phyloP scores from a whole-genome alignment of 2,888 invertebrate species.

The Brachypalpus laphriformis region DNA sequence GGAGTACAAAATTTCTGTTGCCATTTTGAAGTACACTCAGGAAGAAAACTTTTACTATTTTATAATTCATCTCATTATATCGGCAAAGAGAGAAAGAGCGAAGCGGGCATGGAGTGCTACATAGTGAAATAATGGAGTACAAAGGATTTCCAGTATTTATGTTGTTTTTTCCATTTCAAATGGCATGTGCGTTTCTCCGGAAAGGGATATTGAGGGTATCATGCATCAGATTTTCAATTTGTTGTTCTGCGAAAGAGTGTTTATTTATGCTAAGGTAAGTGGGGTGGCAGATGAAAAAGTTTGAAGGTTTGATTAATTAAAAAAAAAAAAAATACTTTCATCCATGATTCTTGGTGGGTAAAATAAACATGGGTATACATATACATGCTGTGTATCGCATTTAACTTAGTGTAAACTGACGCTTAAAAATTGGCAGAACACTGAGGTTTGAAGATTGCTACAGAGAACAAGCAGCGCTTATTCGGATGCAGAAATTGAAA shows the following conservation, averaged over 20 bases:
- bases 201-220: background rate
- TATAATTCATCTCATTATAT: conserved; percentile 61
- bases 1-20: conserved; percentile 22
- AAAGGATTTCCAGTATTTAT: background rate
- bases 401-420: too few species aligned
- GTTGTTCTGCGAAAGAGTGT: conserved; percentile 7
- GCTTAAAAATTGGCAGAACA: too few species aligned
- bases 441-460: too few species aligned
- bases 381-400: too few species aligned
- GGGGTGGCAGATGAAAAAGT: background rate
- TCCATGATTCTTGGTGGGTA: background rate
- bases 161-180: background rate
- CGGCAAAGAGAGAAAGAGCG: background rate
- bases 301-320: conserved; percentile 27
- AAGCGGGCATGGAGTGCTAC: background rate
- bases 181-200: background rate
- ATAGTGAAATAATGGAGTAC: background rate
- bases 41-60: conserved; percentile 55
- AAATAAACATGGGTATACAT: background rate
- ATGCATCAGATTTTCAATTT: conserved; percentile 6
- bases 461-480: too few species aligned
- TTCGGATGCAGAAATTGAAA: too few species aligned
- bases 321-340: conserved; percentile 26
- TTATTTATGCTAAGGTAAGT: background rate
- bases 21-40: conserved; percentile 52